phyloP scores from a whole-genome alignment of 2,888 invertebrate genomes.

The Strigamia transsilvanica region DNA sequence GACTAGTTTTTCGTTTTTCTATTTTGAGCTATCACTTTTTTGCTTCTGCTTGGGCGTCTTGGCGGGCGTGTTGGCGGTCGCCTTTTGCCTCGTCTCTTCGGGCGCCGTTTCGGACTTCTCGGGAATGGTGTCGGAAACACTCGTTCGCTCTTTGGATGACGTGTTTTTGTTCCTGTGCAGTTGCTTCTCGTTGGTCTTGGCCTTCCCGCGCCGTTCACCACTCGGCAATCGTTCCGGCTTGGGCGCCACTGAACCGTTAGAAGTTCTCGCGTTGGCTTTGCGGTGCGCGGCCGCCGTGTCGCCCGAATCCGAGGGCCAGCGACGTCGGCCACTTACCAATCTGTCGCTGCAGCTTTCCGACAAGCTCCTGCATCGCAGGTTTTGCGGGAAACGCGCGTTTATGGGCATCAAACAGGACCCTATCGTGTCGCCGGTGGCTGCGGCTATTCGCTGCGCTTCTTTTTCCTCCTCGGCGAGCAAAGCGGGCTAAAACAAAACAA shows the following conservation, averaged over 20 bases:
- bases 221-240: not conserved
- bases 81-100: not conserved
- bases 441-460: slow-evolving; percentile 7
- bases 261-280: not conserved
- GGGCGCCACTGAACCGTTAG: not conserved
- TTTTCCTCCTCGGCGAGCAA: slow-evolving; percentile 36
- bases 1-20: not conserved
- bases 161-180: slow-evolving; percentile 2
- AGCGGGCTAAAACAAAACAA: not conserved
- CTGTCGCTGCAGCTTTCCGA: slow-evolving; percentile 25
- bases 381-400: not conserved
- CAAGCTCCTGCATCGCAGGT: not conserved
- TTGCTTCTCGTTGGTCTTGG: not conserved
- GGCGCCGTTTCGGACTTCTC: not conserved
- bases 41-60: not conserved
- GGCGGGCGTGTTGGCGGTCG: not conserved
- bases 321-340: not conserved
- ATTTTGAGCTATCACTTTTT: not conserved
- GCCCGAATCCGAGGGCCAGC: slow-evolving; percentile 46
- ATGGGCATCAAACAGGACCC: not conserved
- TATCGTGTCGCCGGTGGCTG: not conserved
- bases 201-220: not conserved
- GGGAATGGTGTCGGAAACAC: not conserved
- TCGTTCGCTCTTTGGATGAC: not conserved
- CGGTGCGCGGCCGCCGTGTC: not conserved